phyloP scores from a whole-genome alignment of 2,888 invertebrate genomes.

The Malthinus flaveolus region DNA sequence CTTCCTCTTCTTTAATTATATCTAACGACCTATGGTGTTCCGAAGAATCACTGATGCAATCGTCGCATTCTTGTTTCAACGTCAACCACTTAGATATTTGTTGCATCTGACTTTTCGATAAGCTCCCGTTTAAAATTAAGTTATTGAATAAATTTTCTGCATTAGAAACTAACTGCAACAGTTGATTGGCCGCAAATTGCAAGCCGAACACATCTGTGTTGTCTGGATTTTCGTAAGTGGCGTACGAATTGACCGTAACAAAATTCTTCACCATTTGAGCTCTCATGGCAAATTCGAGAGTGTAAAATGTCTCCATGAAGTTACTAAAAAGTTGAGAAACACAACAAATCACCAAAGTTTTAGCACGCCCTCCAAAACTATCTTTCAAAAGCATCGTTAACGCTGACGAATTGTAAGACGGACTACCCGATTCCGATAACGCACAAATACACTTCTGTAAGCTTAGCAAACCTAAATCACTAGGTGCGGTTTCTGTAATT shows the following conservation, averaged over 20 bases:
- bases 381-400: constrained; percentile 71
- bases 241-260: constrained; percentile 70
- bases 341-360: constrained; percentile 72
- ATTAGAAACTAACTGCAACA: constrained; percentile 80
- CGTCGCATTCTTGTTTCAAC: constrained; percentile 85
- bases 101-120: constrained; percentile 72
- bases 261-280: constrained; percentile 71
- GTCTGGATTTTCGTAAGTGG: constrained; percentile 46
- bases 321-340: constrained; percentile 71
- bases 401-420: constrained; percentile 66
- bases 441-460: constrained; percentile 68
- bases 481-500: constrained; percentile 56
- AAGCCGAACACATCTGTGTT: constrained; percentile 65
- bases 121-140: constrained; percentile 69
- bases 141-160: constrained; percentile 83
- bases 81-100: constrained; percentile 83
- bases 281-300: constrained; percentile 67
- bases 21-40: constrained; percentile 59
- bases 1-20: constrained; percentile 60
- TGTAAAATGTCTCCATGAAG: constrained; percentile 69
- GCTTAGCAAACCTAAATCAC: constrained; percentile 67
- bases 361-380: constrained; percentile 76
- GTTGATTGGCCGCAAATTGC: constrained; percentile 81
- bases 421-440: constrained; percentile 55
- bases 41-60: constrained; percentile 68